Conservation (phyloP, 2,888 invertebrate genomes). For the Mongoloraphidia duomilia region DNA sequence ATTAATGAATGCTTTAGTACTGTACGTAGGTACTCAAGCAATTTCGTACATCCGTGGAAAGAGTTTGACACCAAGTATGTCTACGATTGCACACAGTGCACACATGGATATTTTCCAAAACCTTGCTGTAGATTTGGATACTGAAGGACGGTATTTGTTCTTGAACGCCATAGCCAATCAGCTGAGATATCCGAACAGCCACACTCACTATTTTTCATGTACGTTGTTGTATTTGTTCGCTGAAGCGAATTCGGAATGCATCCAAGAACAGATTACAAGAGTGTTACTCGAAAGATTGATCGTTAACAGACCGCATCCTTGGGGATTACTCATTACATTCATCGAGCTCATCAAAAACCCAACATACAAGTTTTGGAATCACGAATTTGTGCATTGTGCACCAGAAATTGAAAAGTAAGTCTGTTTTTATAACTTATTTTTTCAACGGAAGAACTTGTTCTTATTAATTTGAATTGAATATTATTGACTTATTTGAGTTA, state of each 20-base stretch:
- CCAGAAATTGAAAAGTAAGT: constrained; percentile 98
- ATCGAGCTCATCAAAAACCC: constrained; percentile 99
- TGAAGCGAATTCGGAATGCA: constrained; percentile 92
- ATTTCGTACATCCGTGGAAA: constrained; percentile 83
- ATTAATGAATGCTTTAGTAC: constrained; percentile 90
- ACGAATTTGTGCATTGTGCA: constrained; percentile 98
- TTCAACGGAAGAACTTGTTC: neutral
- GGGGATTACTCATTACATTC: constrained; percentile 97
- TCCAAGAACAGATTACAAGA: constrained; percentile 95
- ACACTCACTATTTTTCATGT: constrained; percentile 99
- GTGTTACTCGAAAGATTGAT: constrained; percentile 93
- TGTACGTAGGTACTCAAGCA: constrained; percentile 96
- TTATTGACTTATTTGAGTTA: too few relatives aligned
- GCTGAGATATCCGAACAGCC: constrained; percentile 96
- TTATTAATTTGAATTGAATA: too few relatives aligned
- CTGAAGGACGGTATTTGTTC: constrained; percentile 94
- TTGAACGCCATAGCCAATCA: constrained; percentile 98
- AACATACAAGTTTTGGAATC: constrained; percentile 96
- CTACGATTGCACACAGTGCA: constrained; percentile 95
- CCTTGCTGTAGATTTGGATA: constrained; percentile 93
- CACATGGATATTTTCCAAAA: constrained; percentile 99
- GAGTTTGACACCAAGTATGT: constrained; percentile 85
- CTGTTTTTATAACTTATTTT: neutral
- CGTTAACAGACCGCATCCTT: constrained; percentile 97
- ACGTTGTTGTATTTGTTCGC: constrained; percentile 92